Evolutionary conservation across 2,797 vertebrate species (phyloP).

Genomic region (Psittacula derbiana): DNA sequence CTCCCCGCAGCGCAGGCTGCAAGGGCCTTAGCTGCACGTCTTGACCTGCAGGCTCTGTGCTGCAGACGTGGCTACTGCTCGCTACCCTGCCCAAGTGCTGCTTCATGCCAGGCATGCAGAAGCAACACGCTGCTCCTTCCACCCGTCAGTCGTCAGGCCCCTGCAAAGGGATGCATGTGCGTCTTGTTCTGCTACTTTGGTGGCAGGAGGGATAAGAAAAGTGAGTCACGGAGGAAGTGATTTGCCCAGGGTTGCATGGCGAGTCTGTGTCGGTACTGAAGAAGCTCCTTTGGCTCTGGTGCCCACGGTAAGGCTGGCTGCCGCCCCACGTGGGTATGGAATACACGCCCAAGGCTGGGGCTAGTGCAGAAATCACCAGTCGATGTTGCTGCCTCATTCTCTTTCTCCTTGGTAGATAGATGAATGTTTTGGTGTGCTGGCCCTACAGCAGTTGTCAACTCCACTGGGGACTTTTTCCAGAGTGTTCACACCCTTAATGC

Average conservation of each 20-base stretch:
- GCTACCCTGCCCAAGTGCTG: background rate
- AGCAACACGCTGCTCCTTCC: background rate
- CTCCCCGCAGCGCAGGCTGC: background rate
- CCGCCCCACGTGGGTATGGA: rapidly evolving
- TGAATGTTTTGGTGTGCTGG: background rate
- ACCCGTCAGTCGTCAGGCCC: background rate
- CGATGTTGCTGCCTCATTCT: rapidly evolving
- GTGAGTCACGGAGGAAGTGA: background rate
- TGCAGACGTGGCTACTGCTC: rapidly evolving
- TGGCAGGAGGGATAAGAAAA: background rate
- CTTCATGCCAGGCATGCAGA: background rate
- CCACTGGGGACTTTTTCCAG: background rate
- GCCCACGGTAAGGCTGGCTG: background rate
- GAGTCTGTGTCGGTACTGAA: background rate
- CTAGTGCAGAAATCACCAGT: background rate
- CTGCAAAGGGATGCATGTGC: background rate
- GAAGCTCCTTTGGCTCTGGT: background rate
- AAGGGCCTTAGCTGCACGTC: rapidly evolving
- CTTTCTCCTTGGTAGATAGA: background rate
- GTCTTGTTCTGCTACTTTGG: background rate
- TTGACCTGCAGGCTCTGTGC: background rate
- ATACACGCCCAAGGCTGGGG: background rate
- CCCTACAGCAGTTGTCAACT: background rate
- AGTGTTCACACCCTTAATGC: background rate
- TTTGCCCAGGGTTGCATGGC: background rate